These are phyloP conservation scores for Bombus sibiricus DNA, from an alignment of 1,140 invertebrate species.

Conservation along the genomic window DNA sequence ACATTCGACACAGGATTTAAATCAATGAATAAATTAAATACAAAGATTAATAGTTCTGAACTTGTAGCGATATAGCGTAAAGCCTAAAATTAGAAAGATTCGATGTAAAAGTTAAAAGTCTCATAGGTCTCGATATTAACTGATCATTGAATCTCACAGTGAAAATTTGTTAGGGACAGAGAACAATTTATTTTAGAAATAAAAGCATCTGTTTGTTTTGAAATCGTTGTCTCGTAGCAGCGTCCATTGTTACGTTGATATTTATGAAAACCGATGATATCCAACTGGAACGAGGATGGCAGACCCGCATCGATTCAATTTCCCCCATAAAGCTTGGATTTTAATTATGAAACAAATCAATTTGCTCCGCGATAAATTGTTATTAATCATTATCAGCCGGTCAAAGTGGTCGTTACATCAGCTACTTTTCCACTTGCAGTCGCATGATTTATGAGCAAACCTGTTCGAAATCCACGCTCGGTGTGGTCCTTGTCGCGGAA, in stretches of 20 bases:
- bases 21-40: too few species aligned
- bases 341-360: conserved; percentile 57
- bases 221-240: neutral
- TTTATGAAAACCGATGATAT: conserved; percentile 56
- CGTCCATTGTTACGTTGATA: conserved; percentile 12
- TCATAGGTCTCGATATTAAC: too few species aligned
- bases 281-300: neutral
- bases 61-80: too few species aligned
- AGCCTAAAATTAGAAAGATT: too few species aligned
- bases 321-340: conserved; percentile 40
- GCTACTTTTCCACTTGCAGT: conserved; percentile 29
- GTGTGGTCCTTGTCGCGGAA: conserved; percentile 29
- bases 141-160: too few species aligned
- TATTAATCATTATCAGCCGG: conserved; percentile 48
- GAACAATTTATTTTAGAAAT: neutral
- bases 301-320: conserved; percentile 55
- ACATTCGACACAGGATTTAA: neutral
- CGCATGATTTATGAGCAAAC: conserved; percentile 34
- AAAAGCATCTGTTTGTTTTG: neutral
- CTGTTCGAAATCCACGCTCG: conserved; percentile 7
- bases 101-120: too few species aligned
- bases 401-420: conserved; percentile 28
- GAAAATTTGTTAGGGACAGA: neutral
- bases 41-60: too few species aligned
- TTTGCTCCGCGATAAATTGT: conserved; percentile 56